Conservation (phyloP, 2,797 vertebrate species). For the Sciurus vulgaris region DNA sequence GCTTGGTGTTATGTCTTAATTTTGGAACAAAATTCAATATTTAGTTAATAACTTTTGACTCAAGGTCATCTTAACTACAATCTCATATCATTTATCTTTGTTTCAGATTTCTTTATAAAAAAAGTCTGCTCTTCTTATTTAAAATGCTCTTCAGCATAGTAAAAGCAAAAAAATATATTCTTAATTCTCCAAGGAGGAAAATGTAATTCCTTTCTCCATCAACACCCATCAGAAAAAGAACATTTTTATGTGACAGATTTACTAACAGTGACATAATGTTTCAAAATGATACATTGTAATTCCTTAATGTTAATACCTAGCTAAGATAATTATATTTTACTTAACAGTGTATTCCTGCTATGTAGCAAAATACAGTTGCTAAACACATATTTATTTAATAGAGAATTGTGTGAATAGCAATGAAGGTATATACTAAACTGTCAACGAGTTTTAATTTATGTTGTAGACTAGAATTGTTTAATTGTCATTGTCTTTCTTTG, state of each 20-base stretch:
- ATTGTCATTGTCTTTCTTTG: neutral
- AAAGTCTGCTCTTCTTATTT: neutral
- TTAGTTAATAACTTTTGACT: conserved; percentile 82
- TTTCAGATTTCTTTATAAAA: conserved; percentile 56
- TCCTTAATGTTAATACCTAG: neutral
- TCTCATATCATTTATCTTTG: conserved; percentile 65
- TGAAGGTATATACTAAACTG: conserved; percentile 49
- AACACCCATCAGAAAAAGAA: neutral
- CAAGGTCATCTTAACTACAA: conserved; percentile 84
- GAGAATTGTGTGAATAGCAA: conserved; percentile 63
- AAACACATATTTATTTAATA: conserved; percentile 67
- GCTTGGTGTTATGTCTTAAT: conserved; percentile 79
- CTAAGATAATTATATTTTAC: conserved; percentile 38
- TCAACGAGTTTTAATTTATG: conserved; percentile 45
- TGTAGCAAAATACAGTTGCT: neutral
- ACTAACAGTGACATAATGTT: neutral
- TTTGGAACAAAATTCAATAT: conserved; percentile 83
- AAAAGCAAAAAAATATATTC: neutral
- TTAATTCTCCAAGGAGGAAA: neutral
- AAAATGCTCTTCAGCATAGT: neutral
- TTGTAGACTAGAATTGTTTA: neutral
- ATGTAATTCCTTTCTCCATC: neutral
- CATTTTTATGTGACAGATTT: neutral
- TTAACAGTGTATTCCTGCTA: conserved; percentile 40
- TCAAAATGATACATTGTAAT: conserved; percentile 26